Evolutionary conservation across 1,140 invertebrate species (phyloP).

Genomic region (Cepaea nemoralis): DNA sequence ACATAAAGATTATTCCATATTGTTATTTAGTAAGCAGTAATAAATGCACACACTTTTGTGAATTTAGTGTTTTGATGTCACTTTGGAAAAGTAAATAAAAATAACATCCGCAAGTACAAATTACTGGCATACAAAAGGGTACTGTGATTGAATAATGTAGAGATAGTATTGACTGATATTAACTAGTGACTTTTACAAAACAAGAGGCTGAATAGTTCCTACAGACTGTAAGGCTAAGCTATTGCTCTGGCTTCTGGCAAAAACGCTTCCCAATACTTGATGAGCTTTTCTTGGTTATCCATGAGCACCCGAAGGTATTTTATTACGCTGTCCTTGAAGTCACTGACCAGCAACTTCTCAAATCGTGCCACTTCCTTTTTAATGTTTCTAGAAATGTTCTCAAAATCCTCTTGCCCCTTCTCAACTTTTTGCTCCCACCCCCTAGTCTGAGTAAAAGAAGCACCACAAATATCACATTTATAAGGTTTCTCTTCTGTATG

Average conservation of each 20-base stretch:
- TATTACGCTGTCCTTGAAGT: constrained; percentile 90
- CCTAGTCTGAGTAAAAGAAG: no score
- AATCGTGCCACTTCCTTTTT: constrained; percentile 95
- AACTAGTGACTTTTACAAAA: background rate
- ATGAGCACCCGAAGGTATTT: constrained; percentile 94
- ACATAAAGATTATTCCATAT: no score
- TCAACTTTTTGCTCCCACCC: constrained; percentile 97
- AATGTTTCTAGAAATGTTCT: constrained; percentile 95
- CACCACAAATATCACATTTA: no score
- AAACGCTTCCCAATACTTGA: constrained; percentile 95
- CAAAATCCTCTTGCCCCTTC: constrained; percentile 95
- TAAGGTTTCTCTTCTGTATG: no score
- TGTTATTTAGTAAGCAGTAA: no score
- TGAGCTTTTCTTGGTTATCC: constrained; percentile 95
- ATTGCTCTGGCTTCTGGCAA: constrained; percentile 85
- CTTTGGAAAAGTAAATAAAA: background rate
- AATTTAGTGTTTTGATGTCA: no score
- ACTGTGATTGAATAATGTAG: no score
- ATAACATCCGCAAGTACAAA: background rate
- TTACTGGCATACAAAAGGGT: background rate
- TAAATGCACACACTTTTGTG: background rate
- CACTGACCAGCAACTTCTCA: constrained; percentile 87
- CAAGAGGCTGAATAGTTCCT: background rate
- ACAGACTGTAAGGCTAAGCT: constrained; percentile 52
- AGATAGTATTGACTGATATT: background rate